A percentile compares a stretch with the other conserved stretches of the same genome.
phyloP scores from a whole-genome alignment of 1,140 invertebrate species.

The Platorchestia sp. region DNA sequence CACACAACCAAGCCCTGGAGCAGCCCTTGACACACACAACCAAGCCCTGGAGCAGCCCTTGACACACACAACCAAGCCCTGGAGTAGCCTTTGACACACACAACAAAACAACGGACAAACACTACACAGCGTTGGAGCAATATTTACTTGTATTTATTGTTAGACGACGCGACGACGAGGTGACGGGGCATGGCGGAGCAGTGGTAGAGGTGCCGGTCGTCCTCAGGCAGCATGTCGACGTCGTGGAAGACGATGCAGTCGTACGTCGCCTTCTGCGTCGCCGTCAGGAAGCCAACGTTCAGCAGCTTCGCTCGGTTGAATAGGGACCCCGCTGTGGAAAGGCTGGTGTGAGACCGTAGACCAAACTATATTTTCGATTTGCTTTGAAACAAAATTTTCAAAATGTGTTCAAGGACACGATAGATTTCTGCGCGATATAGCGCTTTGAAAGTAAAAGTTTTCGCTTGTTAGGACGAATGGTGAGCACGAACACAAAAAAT shows the following conservation, averaged over 20 bases:
- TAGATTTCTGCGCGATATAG: not conserved
- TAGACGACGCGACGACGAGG: constrained; percentile 91
- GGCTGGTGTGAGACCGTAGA: not conserved
- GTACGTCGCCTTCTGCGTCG: constrained; percentile 80
- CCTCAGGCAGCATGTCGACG: constrained; percentile 92
- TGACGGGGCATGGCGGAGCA: constrained; percentile 90
- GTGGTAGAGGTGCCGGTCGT: constrained; percentile 92
- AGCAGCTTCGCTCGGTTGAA: constrained; percentile 95
- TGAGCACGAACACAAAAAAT: no score
- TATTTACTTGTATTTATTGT: constrained; percentile 72
- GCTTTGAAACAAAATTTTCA: not conserved
- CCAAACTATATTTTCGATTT: not conserved
- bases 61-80: no score
- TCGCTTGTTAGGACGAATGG: no score
- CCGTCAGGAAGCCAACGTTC: constrained; percentile 95
- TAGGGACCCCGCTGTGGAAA: constrained; percentile 74
- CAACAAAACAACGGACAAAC: no score
- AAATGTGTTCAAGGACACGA: not conserved
- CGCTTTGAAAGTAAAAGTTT: not conserved
- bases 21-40: no score
- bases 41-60: no score
- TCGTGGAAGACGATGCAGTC: constrained; percentile 97
- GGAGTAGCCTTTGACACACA: no score
- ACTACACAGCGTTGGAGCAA: no score
- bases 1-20: no score